Conservation (phyloP, 2,888 invertebrate genomes). For the Hedychridium roseum region DNA sequence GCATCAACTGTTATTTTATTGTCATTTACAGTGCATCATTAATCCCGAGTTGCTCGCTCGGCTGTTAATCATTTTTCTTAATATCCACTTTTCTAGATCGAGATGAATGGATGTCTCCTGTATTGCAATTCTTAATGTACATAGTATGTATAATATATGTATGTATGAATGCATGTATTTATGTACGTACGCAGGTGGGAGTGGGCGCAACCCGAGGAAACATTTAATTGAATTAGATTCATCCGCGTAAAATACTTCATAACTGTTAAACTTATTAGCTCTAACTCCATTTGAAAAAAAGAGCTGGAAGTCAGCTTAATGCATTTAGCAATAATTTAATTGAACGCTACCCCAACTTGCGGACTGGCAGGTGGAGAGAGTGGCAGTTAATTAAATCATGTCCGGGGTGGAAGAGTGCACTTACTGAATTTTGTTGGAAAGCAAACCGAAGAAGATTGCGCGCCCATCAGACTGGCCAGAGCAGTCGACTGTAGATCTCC, state of each 20-base stretch:
- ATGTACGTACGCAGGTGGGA: no score
- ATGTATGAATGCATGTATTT: no score
- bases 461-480: conserved; percentile 58
- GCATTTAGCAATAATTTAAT: conserved; percentile 64
- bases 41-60: no score
- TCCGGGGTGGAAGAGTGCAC: conserved; percentile 44
- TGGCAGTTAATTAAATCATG: conserved; percentile 56
- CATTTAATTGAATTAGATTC: conserved; percentile 5
- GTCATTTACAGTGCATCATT: no score
- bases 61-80: no score
- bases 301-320: conserved; percentile 56
- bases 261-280: conserved; percentile 56
- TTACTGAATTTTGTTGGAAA: conserved; percentile 63
- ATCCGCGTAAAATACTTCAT: conserved; percentile 40
- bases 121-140: no score
- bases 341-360: conserved; percentile 55
- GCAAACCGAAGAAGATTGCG: conserved; percentile 61
- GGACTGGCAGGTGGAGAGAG: conserved; percentile 34
- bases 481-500: conserved; percentile 57
- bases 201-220: no score
- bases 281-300: conserved; percentile 58
- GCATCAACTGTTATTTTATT: no score
- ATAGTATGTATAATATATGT: no score
- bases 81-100: no score
- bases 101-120: no score